Evolutionary conservation across 2,113 vertebrate genomes (phyloP).

Genomic region (Mormyrus iriodes): DNA sequence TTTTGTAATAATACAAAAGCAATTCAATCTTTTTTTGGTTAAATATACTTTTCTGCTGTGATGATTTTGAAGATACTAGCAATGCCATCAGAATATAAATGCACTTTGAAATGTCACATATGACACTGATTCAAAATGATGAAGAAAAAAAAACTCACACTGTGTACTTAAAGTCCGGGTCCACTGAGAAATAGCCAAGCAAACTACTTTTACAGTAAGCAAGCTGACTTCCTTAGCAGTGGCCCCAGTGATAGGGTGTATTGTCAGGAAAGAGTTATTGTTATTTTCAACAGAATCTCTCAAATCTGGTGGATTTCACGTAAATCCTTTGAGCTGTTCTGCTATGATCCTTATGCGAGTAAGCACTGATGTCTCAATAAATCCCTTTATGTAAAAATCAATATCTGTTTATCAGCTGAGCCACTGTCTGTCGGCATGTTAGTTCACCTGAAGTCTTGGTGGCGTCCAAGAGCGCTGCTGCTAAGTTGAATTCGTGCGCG

Average conservation of each 20-base stretch:
- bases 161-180: background rate
- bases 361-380: slow-evolving; percentile 66
- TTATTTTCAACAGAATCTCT: slow-evolving; percentile 67
- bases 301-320: slow-evolving; percentile 63
- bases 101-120: background rate
- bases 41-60: background rate
- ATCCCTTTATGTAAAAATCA: slow-evolving; percentile 87
- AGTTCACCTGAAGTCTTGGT: slow-evolving; percentile 56
- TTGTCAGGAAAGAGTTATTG: slow-evolving; percentile 49
- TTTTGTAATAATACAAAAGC: background rate
- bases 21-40: background rate
- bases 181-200: slow-evolving; percentile 37
- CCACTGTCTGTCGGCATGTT: slow-evolving; percentile 56
- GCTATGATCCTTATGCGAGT: slow-evolving; percentile 59
- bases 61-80: background rate
- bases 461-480: slow-evolving; percentile 41
- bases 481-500: slow-evolving; percentile 22
- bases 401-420: slow-evolving; percentile 79
- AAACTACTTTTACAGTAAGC: slow-evolving; percentile 53
- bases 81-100: background rate
- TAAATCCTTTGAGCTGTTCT: slow-evolving; percentile 67
- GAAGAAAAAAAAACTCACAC: background rate
- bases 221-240: slow-evolving; percentile 60
- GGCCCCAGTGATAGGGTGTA: slow-evolving; percentile 49
- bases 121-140: background rate